Conservation (phyloP, 2,888 invertebrate species). For the Diplazon laetatorius region DNA sequence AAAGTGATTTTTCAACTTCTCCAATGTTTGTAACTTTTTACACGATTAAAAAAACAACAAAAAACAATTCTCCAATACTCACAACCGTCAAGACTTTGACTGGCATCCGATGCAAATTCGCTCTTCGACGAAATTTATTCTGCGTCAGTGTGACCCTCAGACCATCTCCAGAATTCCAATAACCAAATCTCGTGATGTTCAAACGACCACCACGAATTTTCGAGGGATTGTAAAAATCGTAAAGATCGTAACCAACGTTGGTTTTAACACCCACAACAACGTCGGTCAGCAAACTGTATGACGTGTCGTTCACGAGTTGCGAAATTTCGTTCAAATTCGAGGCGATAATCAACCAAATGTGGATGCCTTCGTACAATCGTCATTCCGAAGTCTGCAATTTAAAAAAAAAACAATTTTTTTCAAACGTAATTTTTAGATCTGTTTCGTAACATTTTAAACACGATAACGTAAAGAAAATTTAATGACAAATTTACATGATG, state of each 20-base stretch:
- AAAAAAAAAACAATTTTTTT: too few relatives aligned
- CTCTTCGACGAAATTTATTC: constrained; percentile 68
- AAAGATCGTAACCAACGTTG: constrained; percentile 63
- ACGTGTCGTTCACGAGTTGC: constrained; percentile 70
- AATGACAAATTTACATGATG: neutral
- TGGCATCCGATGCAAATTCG: constrained; percentile 73
- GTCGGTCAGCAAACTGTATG: constrained; percentile 72
- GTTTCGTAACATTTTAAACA: too few relatives aligned
- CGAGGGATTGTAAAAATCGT: constrained; percentile 73
- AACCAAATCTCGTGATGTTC: constrained; percentile 71
- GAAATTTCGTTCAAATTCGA: constrained; percentile 61
- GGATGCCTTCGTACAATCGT: constrained; percentile 70
- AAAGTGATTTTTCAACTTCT: too few relatives aligned
- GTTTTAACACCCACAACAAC: constrained; percentile 66
- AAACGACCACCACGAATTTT: constrained; percentile 72
- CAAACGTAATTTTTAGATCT: too few relatives aligned
- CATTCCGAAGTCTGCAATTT: constrained; percentile 65
- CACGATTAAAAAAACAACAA: neutral
- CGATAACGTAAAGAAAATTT: too few relatives aligned
- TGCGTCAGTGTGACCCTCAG: constrained; percentile 69
- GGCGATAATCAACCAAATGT: constrained; percentile 73
- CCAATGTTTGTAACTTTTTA: too few relatives aligned
- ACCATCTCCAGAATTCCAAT: constrained; percentile 68
- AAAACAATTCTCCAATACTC: too few relatives aligned
- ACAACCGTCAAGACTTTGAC: constrained; percentile 72